Conservation (phyloP, 2,797 vertebrate species). For the Micrastur ruficollis region DNA sequence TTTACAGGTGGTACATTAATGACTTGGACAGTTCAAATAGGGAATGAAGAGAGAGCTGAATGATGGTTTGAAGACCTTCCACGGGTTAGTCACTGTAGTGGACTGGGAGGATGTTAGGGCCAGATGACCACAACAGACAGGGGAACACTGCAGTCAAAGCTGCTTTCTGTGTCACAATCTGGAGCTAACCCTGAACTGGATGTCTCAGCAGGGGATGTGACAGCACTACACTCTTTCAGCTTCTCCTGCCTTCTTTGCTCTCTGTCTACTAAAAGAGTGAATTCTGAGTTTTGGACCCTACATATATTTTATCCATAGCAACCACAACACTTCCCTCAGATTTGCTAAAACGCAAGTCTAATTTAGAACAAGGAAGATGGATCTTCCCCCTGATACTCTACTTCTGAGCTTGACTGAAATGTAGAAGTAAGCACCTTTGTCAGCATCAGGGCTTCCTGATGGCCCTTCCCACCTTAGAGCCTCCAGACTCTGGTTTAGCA, state of each 20-base stretch:
- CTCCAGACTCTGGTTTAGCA: not conserved
- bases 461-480: not conserved
- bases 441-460: not conserved
- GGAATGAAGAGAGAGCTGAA: not conserved
- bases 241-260: not conserved
- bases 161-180: not conserved
- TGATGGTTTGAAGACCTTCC: not conserved
- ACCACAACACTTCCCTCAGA: conserved; percentile 28
- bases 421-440: not conserved
- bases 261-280: not conserved
- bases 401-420: not conserved
- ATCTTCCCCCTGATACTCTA: not conserved
- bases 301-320: conserved; percentile 36
- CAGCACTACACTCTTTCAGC: not conserved
- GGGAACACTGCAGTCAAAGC: not conserved
- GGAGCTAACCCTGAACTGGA: not conserved
- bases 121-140: not conserved
- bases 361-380: conserved; percentile 16
- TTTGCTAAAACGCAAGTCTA: not conserved
- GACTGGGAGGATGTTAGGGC: not conserved
- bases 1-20: not conserved
- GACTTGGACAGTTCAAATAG: not conserved
- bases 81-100: not conserved
- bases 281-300: not conserved
- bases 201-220: not conserved